These are phyloP conservation scores for Greenwoodochromis staneri DNA, from an alignment of 2,113 vertebrate species.

Conservation along the genomic window DNA sequence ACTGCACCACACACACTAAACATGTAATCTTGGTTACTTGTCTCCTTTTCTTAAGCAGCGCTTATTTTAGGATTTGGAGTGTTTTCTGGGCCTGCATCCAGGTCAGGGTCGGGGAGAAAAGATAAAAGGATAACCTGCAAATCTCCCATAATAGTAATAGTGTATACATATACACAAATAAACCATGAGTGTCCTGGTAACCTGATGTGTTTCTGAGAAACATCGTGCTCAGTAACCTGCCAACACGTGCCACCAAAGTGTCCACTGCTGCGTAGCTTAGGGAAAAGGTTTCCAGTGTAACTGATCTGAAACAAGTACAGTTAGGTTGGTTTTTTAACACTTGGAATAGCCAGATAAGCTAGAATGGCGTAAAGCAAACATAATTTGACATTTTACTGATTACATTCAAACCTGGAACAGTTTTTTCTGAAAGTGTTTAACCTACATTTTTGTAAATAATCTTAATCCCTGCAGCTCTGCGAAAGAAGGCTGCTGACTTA, in stretches of 20 bases:
- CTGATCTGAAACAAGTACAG: background rate
- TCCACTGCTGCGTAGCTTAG: background rate
- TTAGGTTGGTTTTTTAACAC: background rate
- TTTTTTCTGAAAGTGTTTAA: background rate
- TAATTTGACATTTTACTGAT: background rate
- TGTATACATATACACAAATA: conserved; percentile 16
- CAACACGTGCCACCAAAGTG: conserved; percentile 9
- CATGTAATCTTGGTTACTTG: background rate
- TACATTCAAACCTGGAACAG: background rate
- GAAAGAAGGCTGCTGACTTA: background rate
- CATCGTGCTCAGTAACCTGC: background rate
- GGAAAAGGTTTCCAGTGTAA: background rate
- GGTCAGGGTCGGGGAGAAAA: background rate
- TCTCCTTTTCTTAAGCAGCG: conserved; percentile 4
- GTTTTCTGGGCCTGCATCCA: conserved; percentile 18
- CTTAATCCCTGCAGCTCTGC: background rate
- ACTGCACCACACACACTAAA: background rate
- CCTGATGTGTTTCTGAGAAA: conserved; percentile 32
- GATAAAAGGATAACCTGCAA: conserved; percentile 27
- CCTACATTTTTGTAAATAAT: background rate
- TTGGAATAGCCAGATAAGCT: background rate
- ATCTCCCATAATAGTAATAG: conserved; percentile 1
- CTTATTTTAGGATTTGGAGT: conserved; percentile 76
- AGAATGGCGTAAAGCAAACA: background rate
- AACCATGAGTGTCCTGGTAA: conserved; percentile 28